Percentiles rank a stretch among this genome's conserved stretches.
Conservation (phyloP, 2,888 invertebrate genomes). For the Acleris literana region DNA sequence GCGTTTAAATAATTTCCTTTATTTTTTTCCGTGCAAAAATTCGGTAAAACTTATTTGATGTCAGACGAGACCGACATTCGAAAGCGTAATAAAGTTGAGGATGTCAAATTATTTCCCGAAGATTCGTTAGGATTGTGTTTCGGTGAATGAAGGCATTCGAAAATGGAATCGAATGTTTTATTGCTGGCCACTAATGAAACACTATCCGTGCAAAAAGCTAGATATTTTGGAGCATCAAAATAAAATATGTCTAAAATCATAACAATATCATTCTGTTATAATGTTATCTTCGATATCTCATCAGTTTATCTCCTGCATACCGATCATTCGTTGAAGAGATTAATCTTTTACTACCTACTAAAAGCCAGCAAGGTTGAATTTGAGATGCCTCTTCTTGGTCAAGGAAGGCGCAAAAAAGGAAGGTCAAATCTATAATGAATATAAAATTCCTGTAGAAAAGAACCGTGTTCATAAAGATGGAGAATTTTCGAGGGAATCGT, state of each 20-base stretch:
- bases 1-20: constrained; percentile 69
- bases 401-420: constrained; percentile 61
- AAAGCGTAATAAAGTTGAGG: constrained; percentile 40
- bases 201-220: background rate
- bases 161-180: constrained; percentile 37
- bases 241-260: constrained; percentile 17
- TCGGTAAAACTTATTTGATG: constrained; percentile 44
- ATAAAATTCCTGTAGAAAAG: constrained; percentile 45
- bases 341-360: constrained; percentile 60
- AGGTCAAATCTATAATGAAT: constrained; percentile 59
- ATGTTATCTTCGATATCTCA: constrained; percentile 45
- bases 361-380: constrained; percentile 60
- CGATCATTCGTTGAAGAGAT: constrained; percentile 64
- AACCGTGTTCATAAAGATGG: constrained; percentile 41
- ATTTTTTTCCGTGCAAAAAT: constrained; percentile 35
- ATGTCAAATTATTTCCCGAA: constrained; percentile 24
- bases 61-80: constrained; percentile 38
- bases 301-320: constrained; percentile 54
- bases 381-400: constrained; percentile 66
- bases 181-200: background rate
- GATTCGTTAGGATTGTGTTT: background rate
- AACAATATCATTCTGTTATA: constrained; percentile 30
- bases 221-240: constrained; percentile 2
- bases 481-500: constrained; percentile 28
- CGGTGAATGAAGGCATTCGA: constrained; percentile 14